Evolutionary conservation across 2,113 vertebrate species (phyloP), one percentile per base, ranked within the genome.

Genomic region (Fulmarus glacialis): DNA sequence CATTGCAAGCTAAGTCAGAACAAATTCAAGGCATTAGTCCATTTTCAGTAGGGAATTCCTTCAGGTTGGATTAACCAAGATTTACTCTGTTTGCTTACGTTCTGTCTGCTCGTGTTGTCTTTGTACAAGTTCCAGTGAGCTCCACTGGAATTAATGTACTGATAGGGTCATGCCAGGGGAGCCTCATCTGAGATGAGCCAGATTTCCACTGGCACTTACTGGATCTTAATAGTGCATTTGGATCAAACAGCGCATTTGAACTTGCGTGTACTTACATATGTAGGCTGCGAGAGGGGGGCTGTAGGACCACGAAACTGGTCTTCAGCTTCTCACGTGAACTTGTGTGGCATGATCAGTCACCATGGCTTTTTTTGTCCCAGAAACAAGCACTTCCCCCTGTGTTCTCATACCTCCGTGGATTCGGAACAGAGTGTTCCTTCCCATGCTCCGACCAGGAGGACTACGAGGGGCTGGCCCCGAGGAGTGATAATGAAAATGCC

Each of bases 371-470:
- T 67, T 45, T 87, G 95, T 96, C 92, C 92, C 58, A 78, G 85
- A 87, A 90, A 67, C 91, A 82, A 89, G 96, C 85, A 89, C 95
- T 96, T 92, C 78, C 90, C 95, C 77, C 82, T 81, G 66, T 72
- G 89, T 90, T 82, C 96, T 94, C 80, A 95, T 96, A 79, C 78
- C 79, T 96, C 75, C 16, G 66, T 60, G 66, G 26, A 91, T 38
- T 96, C 77, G 53, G 98, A 97, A 98, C 97, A 98, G 80, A 72
- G 82, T 95, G 98, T 98, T 98, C 97, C 97, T 94, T 97, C 96
- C 95, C 97, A 82, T 90, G 96, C 85, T 88, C 87, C 40, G 36
- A 87, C 93, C 97, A 96, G 97, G 82, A 98, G 91, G 68, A 96
- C 62, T 2, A 91, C 21, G 58, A 96, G 90, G 94, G 87, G 93